phyloP scores from a whole-genome alignment of 1,140 invertebrate species.

The Heterodera schachtii region DNA sequence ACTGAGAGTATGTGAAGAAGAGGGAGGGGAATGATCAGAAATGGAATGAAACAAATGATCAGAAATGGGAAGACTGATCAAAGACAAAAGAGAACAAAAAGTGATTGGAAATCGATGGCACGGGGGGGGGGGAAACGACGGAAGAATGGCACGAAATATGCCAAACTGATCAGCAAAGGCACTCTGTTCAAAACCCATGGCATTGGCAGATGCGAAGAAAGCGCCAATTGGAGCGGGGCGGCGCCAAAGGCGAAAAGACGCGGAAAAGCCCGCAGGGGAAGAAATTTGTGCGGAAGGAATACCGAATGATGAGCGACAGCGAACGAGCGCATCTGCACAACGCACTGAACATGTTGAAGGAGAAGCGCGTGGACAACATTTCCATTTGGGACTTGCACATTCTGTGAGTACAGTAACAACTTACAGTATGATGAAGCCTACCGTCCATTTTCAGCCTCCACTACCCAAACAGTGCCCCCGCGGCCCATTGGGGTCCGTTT shows the following conservation, averaged over 20 bases:
- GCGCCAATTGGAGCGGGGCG: background rate
- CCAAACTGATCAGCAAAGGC: too few relatives aligned
- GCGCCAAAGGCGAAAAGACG: constrained; percentile 33
- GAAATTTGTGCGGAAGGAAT: constrained; percentile 61
- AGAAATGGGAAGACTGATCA: too few relatives aligned
- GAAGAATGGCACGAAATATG: too few relatives aligned
- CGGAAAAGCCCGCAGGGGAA: constrained; percentile 1
- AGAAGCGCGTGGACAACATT: constrained; percentile 58
- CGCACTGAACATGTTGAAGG: constrained; percentile 63
- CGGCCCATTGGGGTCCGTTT: constrained; percentile 60
- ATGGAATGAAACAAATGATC: too few relatives aligned
- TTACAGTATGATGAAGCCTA: background rate
- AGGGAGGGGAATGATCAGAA: too few relatives aligned
- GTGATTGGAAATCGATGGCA: too few relatives aligned
- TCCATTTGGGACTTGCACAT: constrained; percentile 64
- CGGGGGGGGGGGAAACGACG: too few relatives aligned
- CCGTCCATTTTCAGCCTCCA: constrained; percentile 43
- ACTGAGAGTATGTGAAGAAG: background rate
- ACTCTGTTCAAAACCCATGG: constrained; percentile 2
- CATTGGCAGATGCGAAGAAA: constrained; percentile 19
- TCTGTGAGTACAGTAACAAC: background rate
- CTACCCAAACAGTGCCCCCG: constrained; percentile 63
- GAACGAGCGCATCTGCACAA: constrained; percentile 50
- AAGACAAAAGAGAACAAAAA: too few relatives aligned
- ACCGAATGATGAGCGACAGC: constrained; percentile 57